Conservation (phyloP, 92 coral and sea anemone genomes). For the Umimayanthus kanabou region DNA sequence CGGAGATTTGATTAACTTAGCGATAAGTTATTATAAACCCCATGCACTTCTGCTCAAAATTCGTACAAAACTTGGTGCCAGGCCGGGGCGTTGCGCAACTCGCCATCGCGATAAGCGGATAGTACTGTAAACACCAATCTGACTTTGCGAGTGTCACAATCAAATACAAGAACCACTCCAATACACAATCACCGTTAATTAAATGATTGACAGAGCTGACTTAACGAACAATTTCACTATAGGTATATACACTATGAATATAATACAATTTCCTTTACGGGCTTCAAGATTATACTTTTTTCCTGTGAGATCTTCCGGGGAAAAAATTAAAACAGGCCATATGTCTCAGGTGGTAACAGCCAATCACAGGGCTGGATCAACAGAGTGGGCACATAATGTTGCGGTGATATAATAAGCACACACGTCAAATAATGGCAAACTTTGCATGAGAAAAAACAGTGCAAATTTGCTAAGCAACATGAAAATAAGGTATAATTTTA, state of each 20-base stretch:
- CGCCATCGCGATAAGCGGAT: neutral
- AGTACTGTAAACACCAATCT: neutral
- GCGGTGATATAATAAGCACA: slow-evolving; percentile 65
- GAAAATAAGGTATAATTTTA: slow-evolving; percentile 20
- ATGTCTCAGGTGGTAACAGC: slow-evolving; percentile 97
- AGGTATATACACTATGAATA: slow-evolving; percentile 21
- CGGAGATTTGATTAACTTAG: slow-evolving; percentile 17
- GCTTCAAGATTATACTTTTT: slow-evolving; percentile 40
- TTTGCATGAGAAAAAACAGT: slow-evolving; percentile 63
- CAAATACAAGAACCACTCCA: slow-evolving; percentile 17
- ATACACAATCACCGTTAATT: slow-evolving; percentile 22
- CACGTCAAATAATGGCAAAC: slow-evolving; percentile 61
- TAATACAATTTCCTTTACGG: slow-evolving; percentile 25
- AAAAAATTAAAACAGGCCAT: slow-evolving; percentile 66
- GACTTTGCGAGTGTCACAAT: slow-evolving; percentile 13
- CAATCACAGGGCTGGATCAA: slow-evolving; percentile 63
- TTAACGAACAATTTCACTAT: slow-evolving; percentile 8
- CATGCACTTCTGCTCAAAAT: neutral
- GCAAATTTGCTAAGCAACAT: slow-evolving; percentile 43
- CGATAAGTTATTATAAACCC: slow-evolving; percentile 14
- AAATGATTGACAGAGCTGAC: slow-evolving; percentile 36
- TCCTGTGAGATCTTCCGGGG: slow-evolving; percentile 93
- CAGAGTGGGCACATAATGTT: slow-evolving; percentile 69
- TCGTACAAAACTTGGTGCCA: neutral
- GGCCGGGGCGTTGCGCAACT: slow-evolving; percentile 12